Conservation (phyloP, 2,113 vertebrate genomes). For the Ciconia boyciana region DNA sequence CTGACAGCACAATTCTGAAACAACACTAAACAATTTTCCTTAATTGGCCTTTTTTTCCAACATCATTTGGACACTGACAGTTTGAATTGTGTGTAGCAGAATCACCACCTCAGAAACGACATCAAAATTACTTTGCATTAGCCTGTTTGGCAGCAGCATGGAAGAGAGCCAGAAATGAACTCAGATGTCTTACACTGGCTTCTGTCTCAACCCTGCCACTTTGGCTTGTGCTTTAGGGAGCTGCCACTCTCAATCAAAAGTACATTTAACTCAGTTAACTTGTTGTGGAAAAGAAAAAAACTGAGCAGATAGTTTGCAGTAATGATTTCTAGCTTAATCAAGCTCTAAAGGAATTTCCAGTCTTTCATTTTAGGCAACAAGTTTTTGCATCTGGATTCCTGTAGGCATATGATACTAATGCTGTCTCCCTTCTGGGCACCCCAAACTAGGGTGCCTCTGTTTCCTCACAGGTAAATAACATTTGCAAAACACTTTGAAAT, state of each 20-base stretch:
- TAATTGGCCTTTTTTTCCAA: constrained; percentile 58
- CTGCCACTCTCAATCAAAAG: background rate
- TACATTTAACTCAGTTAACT: background rate
- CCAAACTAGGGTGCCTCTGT: background rate
- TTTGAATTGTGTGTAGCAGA: constrained; percentile 42
- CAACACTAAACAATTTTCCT: constrained; percentile 46
- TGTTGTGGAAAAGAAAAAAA: background rate
- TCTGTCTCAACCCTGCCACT: background rate
- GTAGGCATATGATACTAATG: background rate
- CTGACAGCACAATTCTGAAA: constrained; percentile 56
- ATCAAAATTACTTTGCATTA: constrained; percentile 58
- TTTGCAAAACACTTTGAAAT: background rate
- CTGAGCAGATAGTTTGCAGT: background rate
- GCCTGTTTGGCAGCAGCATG: constrained; percentile 39
- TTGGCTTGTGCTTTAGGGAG: background rate
- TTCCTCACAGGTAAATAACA: background rate
- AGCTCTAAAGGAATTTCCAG: background rate
- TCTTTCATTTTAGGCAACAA: background rate
- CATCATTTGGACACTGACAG: constrained; percentile 38
- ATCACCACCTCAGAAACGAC: constrained; percentile 50
- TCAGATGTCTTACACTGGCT: background rate
- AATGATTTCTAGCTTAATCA: background rate
- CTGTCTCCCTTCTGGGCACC: background rate
- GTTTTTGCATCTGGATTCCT: background rate
- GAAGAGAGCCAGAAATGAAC: constrained; percentile 30